Base-by-base conservation (phyloP, 2,113 vertebrate genomes). In the Phalacrocorax aristotelis region DNA sequence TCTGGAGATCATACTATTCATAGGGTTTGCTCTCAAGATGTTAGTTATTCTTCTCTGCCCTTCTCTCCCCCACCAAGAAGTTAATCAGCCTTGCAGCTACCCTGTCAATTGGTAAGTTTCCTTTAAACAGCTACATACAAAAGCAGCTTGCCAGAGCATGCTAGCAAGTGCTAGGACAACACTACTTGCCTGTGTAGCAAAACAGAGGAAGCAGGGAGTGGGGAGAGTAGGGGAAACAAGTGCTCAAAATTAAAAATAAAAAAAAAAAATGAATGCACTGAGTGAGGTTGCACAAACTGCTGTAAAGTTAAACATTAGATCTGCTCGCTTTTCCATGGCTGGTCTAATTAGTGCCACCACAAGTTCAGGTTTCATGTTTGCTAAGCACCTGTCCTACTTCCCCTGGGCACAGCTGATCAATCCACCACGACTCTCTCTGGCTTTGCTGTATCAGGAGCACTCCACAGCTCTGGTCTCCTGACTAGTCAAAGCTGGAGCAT, bases 381-480 rank as follows among this genome's bases (percentile, higher is more conserved):
- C n/a, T 44, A 40, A 38, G 5, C 11, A 57, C 7, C 11, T 29
- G 17, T 9, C 38, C 74, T 26, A 55, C 2, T 15, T 51, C 44
- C 9, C 16, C 34, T 55, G 26, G 15, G 27, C 25, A 15, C 11
- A 25, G 48, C 3, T 14, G 14, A 23, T 36, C 49, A 42, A 12
- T 44, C 52, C 11, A 42, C 5, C 22, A 40, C 5, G 0, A 0
- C 10, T 83, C 3, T 48, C 36, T 38, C 38, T 69, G 66, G 11
- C 29, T 84, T 78, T 3, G 4, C 20, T 44, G 15, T 22, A 18
- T 15, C 40, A 64, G 16, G 7, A n/a, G 19, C 36, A 80, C 7
- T 3, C 9, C 29, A 51, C 19, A 65, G 29, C 12, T 52, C 49
- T 55, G 14, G 8, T 23, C 7, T 34, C 17, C 10, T 26, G 12